Conservation (phyloP, 92 coral and sea anemone genomes). For the Galaxea fascicularis region DNA sequence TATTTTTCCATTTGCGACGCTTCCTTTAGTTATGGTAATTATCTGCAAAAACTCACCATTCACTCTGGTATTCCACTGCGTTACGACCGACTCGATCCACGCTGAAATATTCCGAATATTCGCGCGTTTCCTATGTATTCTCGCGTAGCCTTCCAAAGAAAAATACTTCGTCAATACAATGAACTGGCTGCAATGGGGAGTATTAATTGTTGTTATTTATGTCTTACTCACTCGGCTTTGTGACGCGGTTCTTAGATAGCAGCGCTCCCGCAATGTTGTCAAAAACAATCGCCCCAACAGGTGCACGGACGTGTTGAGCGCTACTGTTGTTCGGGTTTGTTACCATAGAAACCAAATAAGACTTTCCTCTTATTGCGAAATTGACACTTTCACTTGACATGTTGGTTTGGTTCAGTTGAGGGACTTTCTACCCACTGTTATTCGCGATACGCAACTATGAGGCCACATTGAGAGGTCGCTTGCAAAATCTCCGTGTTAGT, state of each 20-base stretch:
- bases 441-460: background rate
- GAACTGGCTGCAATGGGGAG: constrained; percentile 13
- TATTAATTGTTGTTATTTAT: constrained; percentile 29
- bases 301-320: constrained; percentile 40
- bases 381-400: background rate
- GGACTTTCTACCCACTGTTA: background rate
- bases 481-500: background rate
- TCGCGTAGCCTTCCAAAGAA: constrained; percentile 4
- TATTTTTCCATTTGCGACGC: constrained; percentile 19
- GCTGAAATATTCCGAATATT: background rate
- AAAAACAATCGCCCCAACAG: constrained; percentile 47
- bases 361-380: background rate
- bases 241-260: constrained; percentile 31
- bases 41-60: constrained; percentile 37
- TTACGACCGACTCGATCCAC: background rate
- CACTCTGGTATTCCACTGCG: background rate
- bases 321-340: constrained; percentile 44
- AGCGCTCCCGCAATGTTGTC: constrained; percentile 16
- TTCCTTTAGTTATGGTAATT: constrained; percentile 2
- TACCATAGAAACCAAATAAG: constrained; percentile 68
- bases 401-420: background rate
- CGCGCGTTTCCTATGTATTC: background rate
- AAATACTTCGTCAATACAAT: background rate
- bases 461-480: background rate
- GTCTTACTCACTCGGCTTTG: constrained; percentile 22